phyloP scores from a whole-genome alignment of 2,797 vertebrate species.

The Catharus ustulatus region DNA sequence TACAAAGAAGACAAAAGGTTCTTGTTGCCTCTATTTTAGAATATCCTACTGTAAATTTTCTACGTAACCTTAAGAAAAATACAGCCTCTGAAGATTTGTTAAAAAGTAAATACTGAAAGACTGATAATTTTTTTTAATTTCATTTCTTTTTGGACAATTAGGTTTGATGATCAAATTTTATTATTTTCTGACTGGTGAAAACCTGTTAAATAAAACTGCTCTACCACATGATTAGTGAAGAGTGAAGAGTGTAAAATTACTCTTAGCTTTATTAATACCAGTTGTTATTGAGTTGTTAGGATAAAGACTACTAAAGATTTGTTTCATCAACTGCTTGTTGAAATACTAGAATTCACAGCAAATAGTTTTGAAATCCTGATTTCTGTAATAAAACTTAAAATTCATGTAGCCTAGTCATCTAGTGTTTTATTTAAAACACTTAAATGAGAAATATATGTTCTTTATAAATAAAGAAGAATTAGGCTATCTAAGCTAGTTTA shows the following conservation, averaged over 20 bases:
- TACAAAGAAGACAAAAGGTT: not conserved
- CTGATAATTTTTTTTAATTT: accelerated
- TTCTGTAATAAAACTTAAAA: not conserved
- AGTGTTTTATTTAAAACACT: not conserved
- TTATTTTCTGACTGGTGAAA: not conserved
- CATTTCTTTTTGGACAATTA: not conserved
- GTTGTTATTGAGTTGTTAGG: not conserved
- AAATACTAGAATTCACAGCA: not conserved
- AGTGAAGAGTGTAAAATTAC: not conserved
- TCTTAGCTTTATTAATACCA: not conserved
- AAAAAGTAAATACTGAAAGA: not conserved
- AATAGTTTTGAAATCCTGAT: not conserved
- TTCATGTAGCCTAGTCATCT: not conserved
- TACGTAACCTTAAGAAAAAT: not conserved
- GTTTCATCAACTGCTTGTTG: not conserved
- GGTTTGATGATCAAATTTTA: not conserved
- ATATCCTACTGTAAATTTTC: not conserved
- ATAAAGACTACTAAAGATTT: not conserved
- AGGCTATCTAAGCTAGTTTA: not conserved
- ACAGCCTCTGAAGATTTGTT: not conserved
- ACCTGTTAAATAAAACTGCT: not conserved
- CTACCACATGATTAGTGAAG: not conserved
- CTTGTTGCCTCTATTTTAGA: not conserved
- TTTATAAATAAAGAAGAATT: not conserved
- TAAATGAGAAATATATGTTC: not conserved